Base-by-base conservation (phyloP, 2,888 invertebrate genomes). In the Caenorhabditis virilis region DNA sequence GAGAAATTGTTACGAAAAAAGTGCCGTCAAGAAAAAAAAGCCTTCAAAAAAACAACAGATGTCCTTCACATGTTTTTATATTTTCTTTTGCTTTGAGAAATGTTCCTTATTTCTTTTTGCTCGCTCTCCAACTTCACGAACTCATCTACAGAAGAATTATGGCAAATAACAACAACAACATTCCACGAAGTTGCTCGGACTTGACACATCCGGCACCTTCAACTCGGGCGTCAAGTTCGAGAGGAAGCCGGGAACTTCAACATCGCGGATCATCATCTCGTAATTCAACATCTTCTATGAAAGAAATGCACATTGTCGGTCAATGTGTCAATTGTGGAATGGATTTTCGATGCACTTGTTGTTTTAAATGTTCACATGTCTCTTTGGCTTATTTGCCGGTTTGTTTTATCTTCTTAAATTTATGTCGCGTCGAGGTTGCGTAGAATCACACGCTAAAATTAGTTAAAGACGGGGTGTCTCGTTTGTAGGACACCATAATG, bases 271-370 rank as follows among this genome's bases (percentile, higher is more conserved):
- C 58, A 7, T 62, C 61, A 18, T 48, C 60, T 18, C 64, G 56
- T n/a, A 61, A 53, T 23, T 60, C 67, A 2, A 54, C 68, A 13
- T 48, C 52, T 15, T 68, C 68, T 25, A 43, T 72, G 11, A 41
- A 58, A 11, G 74, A 74, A 35, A 51, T 75, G 26, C 72, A 76
- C 43, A 58, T 76, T 20, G 65, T 76, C 27, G 72, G 74, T 5
- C 64, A 57, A 43, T 78, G 78, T 55, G 51, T 56, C 35, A 47
- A 43, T 25, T 78, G 76, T 51, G 56, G 62, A 15, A 47, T 63
- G n/a, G 76, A 77, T 26, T 74, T 76, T 52, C 49, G 62, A 18
- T 78, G 77, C 62, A 60, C 50, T 16, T 77, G 78, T 46, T 78
- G 77, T 46, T 27, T 47, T 18, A 53, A 68, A 39, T 78, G 77